Evolutionary conservation across 2,113 vertebrate genomes (phyloP).

Genomic region (Cottus gobio): DNA sequence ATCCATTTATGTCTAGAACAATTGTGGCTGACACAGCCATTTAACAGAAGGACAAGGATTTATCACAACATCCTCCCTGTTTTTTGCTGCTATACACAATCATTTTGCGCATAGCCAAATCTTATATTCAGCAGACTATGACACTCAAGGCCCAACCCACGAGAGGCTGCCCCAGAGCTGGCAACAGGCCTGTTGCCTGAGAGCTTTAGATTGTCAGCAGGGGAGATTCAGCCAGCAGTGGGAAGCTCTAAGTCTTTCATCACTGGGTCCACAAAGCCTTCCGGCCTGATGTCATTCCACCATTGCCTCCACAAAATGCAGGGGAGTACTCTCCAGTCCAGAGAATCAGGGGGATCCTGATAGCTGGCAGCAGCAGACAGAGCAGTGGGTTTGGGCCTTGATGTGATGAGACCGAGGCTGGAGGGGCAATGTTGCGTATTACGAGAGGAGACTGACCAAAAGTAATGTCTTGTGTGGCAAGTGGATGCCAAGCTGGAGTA

Average conservation of each 20-base stretch:
- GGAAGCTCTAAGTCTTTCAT: slow-evolving; percentile 18
- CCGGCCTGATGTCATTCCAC: slow-evolving; percentile 14
- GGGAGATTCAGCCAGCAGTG: not conserved
- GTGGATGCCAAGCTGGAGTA: slow-evolving; percentile 3
- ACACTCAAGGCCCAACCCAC: not conserved
- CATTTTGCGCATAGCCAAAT: not conserved
- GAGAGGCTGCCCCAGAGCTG: not conserved
- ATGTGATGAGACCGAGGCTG: not conserved
- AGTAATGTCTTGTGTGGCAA: not conserved
- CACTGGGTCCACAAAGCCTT: slow-evolving; percentile 9
- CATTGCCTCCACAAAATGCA: slow-evolving; percentile 6
- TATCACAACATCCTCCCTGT: not conserved
- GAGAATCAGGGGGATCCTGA: slow-evolving; percentile 26
- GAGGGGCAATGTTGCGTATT: slow-evolving; percentile 10
- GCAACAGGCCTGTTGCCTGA: slow-evolving; percentile 4
- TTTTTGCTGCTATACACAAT: not conserved
- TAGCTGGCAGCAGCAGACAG: slow-evolving; percentile 7
- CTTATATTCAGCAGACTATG: not conserved
- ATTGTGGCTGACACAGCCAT: not conserved
- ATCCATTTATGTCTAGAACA: not conserved
- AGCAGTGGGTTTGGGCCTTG: slow-evolving; percentile 10
- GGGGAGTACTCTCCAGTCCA: not conserved
- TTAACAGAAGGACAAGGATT: not conserved
- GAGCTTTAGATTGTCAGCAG: slow-evolving; percentile 3
- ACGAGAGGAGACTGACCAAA: slow-evolving; percentile 6